Base-by-base conservation (phyloP, 2,888 invertebrate species). In the Hydrotaea diabolus region DNA sequence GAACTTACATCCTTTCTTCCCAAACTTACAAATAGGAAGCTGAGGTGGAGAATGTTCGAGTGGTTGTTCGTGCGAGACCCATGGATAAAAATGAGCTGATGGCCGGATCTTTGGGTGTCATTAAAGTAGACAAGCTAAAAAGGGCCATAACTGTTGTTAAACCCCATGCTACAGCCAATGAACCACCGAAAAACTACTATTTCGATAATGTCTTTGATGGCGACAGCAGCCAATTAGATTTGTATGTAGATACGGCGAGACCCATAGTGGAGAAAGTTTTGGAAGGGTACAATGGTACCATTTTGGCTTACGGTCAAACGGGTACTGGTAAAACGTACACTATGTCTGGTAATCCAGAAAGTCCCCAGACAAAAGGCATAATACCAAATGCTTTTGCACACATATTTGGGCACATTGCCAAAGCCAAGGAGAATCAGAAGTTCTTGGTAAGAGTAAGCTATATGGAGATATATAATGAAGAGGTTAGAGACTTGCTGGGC, bases 241-340 rank as follows among this genome's bases (percentile, higher is more conserved):
- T 99, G 75, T 99, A 99, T 93, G 97, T 99, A 88, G 96, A 98
- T 90, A 97, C 98, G 0, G 99, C 99, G 0, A 95, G 98, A 74
- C 99, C 99, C 0, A 98, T 99, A 87, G 98, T 99, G 4, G 98
- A 99, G 86, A 98, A 98, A 92, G 98, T 99, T 2, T 94, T 99
- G 9, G 96, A 96, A 89, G 99, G 99, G 0, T 99, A 98, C 93
- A 99, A 99, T 93, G 99, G 99, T 86, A 96, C 96, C 0, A 97
- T 97, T 87, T 95, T 97, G 91, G 97, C 97, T 0, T 97, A 97
- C 89, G 97, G 97, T 0, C 97, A 97, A 93, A 97, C 97, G 0
- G 99, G 99, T 19, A 99, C 99, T 0, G 99, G 99, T 9, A 99
- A 99, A 93, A 99, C 99, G 0, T 99, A 96, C 92, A 99, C 99